Percentiles rank a stretch among this genome's conserved stretches.
These are phyloP conservation scores for Gymnocephalus cernua DNA, from an alignment of 2,113 vertebrate species.

Conservation along the genomic window DNA sequence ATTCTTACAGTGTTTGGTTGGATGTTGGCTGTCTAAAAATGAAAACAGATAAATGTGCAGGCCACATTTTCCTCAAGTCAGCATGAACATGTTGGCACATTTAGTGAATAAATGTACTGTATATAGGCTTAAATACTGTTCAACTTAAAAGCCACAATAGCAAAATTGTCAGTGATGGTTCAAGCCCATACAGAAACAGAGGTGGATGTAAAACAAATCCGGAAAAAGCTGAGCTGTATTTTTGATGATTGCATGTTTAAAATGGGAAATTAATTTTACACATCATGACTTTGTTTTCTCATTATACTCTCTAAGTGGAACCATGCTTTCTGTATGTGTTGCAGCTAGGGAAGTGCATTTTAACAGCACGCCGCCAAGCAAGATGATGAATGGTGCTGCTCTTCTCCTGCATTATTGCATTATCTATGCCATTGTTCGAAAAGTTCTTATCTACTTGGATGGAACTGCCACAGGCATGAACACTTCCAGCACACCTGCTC, in stretches of 20 bases:
- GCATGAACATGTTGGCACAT: neutral
- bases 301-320: slow-evolving; percentile 64
- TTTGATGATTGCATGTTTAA: slow-evolving; percentile 41
- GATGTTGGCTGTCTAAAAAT: neutral
- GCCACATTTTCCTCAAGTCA: neutral
- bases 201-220: neutral
- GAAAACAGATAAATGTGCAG: neutral
- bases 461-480: slow-evolving; percentile 32
- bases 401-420: slow-evolving; percentile 40
- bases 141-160: slow-evolving; percentile 15
- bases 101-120: neutral
- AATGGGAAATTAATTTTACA: slow-evolving; percentile 55
- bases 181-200: neutral
- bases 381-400: slow-evolving; percentile 65
- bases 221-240: slow-evolving; percentile 16
- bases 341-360: slow-evolving; percentile 24
- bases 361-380: slow-evolving; percentile 20
- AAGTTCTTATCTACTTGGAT: slow-evolving; percentile 46
- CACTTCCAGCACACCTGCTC: slow-evolving; percentile 37
- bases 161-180: neutral
- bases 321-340: slow-evolving; percentile 16
- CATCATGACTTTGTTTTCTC: slow-evolving; percentile 58
- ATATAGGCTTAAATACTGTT: neutral
- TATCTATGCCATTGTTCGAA: slow-evolving; percentile 22
- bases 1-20: neutral